Percentiles rank a stretch among this genome's conserved stretches.
These are phyloP conservation scores for Callinectes sapidus DNA, from an alignment of 2,888 invertebrate species.

Conservation along the genomic window DNA sequence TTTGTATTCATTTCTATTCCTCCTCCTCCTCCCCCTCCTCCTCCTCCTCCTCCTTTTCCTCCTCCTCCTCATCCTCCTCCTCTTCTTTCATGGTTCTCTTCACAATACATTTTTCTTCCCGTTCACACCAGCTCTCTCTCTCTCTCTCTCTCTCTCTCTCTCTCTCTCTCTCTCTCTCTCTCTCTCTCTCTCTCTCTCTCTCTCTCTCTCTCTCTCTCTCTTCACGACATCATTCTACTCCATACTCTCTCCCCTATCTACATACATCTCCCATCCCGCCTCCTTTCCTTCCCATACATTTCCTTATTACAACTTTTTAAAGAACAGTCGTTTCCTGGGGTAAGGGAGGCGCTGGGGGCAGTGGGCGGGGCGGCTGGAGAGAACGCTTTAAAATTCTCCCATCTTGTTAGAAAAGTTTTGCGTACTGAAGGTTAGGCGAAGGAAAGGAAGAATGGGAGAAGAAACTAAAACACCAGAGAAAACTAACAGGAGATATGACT, in stretches of 20 bases:
- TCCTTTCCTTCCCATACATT: constrained; percentile 20
- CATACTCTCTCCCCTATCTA: too few relatives aligned
- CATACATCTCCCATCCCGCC: not conserved
- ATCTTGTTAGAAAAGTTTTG: constrained; percentile 43
- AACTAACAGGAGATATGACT: too few relatives aligned
- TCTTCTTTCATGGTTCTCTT: too few relatives aligned
- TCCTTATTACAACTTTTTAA: constrained; percentile 46
- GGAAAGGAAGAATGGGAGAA: not conserved
- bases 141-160: constrained; percentile 1
- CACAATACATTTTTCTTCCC: too few relatives aligned
- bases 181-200: not conserved
- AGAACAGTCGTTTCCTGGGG: constrained; percentile 33
- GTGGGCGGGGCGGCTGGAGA: not conserved
- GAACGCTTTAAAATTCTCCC: constrained; percentile 31
- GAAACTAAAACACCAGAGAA: not conserved
- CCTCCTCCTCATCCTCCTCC: not conserved
- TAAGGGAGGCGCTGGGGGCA: not conserved
- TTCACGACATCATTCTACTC: too few relatives aligned
- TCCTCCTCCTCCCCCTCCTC: not conserved
- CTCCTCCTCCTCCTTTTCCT: not conserved
- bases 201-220: too few relatives aligned
- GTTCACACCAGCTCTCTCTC: not conserved
- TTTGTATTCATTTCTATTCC: not conserved
- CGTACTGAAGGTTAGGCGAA: constrained; percentile 25
- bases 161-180: constrained; percentile 1